These are phyloP conservation scores for Erebia ligea DNA, from an alignment of 2,888 invertebrate genomes.

Conservation along the genomic window DNA sequence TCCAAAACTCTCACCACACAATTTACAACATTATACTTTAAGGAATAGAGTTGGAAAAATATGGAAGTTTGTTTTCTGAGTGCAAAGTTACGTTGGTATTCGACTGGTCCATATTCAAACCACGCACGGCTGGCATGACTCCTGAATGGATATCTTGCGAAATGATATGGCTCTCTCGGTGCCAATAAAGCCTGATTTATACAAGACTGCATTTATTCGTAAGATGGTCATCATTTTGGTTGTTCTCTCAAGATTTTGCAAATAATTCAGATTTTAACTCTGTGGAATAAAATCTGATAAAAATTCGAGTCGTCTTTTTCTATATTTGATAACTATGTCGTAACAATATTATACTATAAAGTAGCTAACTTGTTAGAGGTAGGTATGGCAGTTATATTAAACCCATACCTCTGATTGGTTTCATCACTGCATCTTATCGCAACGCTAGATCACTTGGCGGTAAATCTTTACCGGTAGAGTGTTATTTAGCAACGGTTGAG, in stretches of 20 bases:
- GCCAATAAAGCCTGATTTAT: conserved; percentile 78
- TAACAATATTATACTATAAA: too few species aligned
- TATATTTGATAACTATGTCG: too few species aligned
- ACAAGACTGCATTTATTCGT: conserved; percentile 44
- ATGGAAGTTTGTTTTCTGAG: not conserved
- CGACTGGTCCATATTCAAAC: conserved; percentile 62
- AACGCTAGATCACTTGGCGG: too few species aligned
- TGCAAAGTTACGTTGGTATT: conserved; percentile 34
- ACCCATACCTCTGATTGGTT: too few species aligned
- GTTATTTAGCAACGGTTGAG: too few species aligned
- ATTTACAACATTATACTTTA: conserved; percentile 40
- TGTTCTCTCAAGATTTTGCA: conserved; percentile 17
- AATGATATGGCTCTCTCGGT: conserved; percentile 75
- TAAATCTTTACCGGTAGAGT: too few species aligned
- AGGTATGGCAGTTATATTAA: too few species aligned
- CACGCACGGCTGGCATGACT: conserved; percentile 71
- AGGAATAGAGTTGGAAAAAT: conserved; percentile 8
- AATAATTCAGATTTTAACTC: not conserved
- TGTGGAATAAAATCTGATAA: not conserved
- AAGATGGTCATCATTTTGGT: conserved; percentile 32
- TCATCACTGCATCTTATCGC: too few species aligned
- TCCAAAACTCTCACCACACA: conserved; percentile 7
- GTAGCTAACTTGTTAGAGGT: too few species aligned
- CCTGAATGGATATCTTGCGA: conserved; percentile 76
- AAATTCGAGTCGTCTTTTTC: too few species aligned